These are phyloP conservation scores for Habroteleia sp. DNA, from an alignment of 2,888 invertebrate species.

Conservation along the genomic window DNA sequence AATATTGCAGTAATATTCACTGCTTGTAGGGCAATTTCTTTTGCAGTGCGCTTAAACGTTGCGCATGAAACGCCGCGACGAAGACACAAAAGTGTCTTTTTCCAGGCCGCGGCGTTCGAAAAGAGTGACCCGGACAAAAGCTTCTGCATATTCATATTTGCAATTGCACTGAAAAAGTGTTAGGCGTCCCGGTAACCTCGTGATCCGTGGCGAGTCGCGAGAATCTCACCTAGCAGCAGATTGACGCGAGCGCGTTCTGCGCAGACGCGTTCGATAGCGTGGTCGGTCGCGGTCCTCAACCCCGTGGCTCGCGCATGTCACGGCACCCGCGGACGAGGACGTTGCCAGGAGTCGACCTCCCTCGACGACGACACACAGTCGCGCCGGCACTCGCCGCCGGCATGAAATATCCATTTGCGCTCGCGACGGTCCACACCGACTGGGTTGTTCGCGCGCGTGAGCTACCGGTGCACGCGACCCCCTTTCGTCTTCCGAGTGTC, in stretches of 20 bases:
- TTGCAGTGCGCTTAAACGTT: too few species aligned
- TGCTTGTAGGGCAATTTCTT: too few species aligned
- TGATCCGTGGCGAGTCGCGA: too few species aligned
- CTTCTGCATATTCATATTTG: too few species aligned
- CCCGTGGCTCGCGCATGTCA: conserved; percentile 57
- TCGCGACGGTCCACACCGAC: conserved; percentile 6
- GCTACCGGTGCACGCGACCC: conserved; percentile 43
- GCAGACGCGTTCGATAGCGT: conserved; percentile 64
- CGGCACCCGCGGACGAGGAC: conserved; percentile 30
- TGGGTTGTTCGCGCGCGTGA: conserved; percentile 30
- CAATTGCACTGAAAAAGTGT: too few species aligned
- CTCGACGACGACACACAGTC: conserved; percentile 44
- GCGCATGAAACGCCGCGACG: too few species aligned
- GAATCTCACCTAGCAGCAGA: conserved; percentile 26
- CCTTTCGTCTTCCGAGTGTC: conserved; percentile 64
- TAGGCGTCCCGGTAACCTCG: too few species aligned
- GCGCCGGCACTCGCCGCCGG: conserved; percentile 44
- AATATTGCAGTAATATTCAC: too few species aligned
- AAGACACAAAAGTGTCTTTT: too few species aligned
- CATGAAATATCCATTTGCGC: conserved; percentile 49
- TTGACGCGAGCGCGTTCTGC: conserved; percentile 23
- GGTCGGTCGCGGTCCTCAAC: conserved; percentile 54
- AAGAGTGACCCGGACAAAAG: too few species aligned
- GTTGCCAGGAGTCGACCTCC: conserved; percentile 47
- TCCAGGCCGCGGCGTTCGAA: too few species aligned